These are phyloP conservation scores for Listrodromus nycthemerus DNA, from an alignment of 2,888 invertebrate species.

Conservation along the genomic window DNA sequence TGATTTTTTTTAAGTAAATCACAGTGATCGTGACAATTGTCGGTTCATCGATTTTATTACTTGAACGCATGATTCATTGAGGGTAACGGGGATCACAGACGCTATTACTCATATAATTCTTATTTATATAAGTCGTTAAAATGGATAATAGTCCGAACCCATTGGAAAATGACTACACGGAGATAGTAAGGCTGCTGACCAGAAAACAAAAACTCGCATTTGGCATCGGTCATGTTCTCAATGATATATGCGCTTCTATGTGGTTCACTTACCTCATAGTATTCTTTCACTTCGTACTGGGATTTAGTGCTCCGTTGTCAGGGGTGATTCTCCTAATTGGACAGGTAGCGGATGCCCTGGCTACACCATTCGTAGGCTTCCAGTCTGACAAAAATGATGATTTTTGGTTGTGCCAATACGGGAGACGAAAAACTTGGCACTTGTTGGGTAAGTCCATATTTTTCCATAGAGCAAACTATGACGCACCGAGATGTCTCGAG, in stretches of 20 bases:
- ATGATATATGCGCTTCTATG: slow-evolving; percentile 96
- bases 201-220: slow-evolving; percentile 86
- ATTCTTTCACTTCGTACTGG: slow-evolving; percentile 89
- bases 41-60: neutral
- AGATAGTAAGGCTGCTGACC: slow-evolving; percentile 85
- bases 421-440: slow-evolving; percentile 95
- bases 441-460: slow-evolving; percentile 89
- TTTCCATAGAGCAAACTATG: neutral
- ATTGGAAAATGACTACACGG: slow-evolving; percentile 84
- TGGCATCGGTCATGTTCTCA: slow-evolving; percentile 94
- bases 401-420: slow-evolving; percentile 89
- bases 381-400: slow-evolving; percentile 91
- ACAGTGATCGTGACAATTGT: slow-evolving; percentile 2
- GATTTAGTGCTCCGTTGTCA: slow-evolving; percentile 84
- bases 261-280: slow-evolving; percentile 97
- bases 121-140: slow-evolving; percentile 17
- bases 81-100: neutral
- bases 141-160: slow-evolving; percentile 75
- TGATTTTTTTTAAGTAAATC: neutral
- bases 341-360: slow-evolving; percentile 93
- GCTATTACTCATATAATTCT: too few relatives aligned
- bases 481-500: neutral
- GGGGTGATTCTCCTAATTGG: slow-evolving; percentile 91
- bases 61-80: neutral
- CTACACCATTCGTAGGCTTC: slow-evolving; percentile 95